Base-by-base conservation (phyloP, 2,797 vertebrate genomes). In the Alectoris magna region DNA sequence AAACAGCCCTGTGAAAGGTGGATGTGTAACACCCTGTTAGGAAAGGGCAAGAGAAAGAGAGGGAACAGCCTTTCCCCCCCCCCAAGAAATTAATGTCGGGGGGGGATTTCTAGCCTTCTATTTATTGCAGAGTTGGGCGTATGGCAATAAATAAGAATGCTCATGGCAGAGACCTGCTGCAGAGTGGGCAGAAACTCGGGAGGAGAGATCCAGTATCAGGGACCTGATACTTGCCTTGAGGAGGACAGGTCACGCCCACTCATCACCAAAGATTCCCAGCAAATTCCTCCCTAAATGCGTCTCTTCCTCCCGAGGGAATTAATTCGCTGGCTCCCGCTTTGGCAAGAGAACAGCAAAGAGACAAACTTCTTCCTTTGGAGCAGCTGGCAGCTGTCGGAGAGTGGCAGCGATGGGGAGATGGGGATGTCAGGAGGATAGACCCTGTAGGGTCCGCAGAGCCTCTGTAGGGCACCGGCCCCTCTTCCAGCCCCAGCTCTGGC, bases 81-180 rank as follows among this genome's bases (percentile, higher is more conserved):
- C 22, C 66, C 31, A 4, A 18, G 29, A 60, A 90, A 64, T 66
- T 73, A 68, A 64, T 1, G 0, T 73, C 16, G 58, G 44, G 26
- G 26, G 73, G 66, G 74, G 68, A 82, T 90, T 91, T 90, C 91
- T 91, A 88, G 60, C 41, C 16, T 90, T 78, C 93, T 91, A n/a
- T 82, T 92, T 95, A 44, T 81, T 92, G 92, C 83, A 82, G 41
- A 60, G 53, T 46, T 43, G 58, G 71, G 41, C 34, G 90, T 88
- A 71, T 0, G 1, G 68, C 41, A 91, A 78, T 49, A 95, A 87
- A 62, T 44, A 91, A 82, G 29, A 48, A 82, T 26, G 82, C 49
- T 86, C 76, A 71, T 14, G 55, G 63, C 43, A 87, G 16, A 87
- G 38, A 31, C 27, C 67, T 72, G 82, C 41, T 95, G 75, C 49